These are phyloP conservation scores for Ostrea denselamellosa DNA, from an alignment of 1,140 invertebrate genomes.

Conservation along the genomic window DNA sequence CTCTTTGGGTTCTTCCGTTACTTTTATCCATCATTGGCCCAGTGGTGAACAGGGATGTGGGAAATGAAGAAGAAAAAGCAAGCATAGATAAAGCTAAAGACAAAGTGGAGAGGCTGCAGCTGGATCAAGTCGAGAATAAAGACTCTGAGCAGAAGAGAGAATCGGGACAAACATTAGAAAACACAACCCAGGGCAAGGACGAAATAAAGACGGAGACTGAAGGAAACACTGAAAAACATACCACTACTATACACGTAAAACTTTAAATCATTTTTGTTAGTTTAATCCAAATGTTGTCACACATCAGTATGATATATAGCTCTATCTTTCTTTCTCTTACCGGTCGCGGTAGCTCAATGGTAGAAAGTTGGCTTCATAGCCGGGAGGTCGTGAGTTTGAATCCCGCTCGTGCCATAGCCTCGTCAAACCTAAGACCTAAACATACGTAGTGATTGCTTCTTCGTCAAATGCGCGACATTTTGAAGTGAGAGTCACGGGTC, in stretches of 20 bases:
- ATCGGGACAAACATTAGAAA: background rate
- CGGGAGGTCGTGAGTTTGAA: too few species aligned
- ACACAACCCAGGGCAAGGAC: background rate
- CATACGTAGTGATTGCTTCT: too few species aligned
- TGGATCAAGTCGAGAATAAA: background rate
- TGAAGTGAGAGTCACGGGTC: too few species aligned
- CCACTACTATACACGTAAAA: background rate
- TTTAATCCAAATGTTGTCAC: background rate
- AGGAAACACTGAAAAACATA: background rate
- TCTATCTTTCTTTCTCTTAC: background rate
- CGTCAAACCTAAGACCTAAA: too few species aligned
- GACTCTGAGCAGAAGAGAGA: background rate
- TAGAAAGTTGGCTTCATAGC: too few species aligned
- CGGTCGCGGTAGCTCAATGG: background rate
- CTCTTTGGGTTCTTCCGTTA: constrained; percentile 94
- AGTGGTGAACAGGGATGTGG: background rate
- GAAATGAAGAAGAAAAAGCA: background rate
- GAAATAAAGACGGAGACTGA: background rate
- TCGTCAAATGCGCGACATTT: too few species aligned
- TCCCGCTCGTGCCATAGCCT: too few species aligned
- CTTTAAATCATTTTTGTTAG: background rate
- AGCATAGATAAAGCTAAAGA: background rate
- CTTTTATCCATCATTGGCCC: constrained; percentile 85
- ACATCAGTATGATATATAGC: background rate
- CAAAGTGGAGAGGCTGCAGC: background rate